A percentile compares a stretch with the other conserved stretches of the same genome.
These are phyloP conservation scores for Chrysolina oricalcia DNA, from an alignment of 2,888 invertebrate species.

Conservation along the genomic window DNA sequence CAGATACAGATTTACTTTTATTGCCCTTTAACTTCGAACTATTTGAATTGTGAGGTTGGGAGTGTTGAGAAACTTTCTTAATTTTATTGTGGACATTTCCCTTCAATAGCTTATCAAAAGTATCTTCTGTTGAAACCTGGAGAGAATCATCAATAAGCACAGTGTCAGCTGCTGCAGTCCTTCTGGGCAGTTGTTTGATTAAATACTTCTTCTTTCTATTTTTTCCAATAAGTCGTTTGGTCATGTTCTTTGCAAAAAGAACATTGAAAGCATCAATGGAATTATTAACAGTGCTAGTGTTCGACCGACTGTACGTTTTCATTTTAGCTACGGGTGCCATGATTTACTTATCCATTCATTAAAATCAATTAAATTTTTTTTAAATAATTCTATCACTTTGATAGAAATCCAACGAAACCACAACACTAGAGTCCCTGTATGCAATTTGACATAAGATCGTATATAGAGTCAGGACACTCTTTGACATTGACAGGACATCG, in stretches of 20 bases:
- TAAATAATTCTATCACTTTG: background rate
- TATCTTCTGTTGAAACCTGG: constrained; percentile 55
- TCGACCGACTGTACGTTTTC: constrained; percentile 47
- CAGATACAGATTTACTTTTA: background rate
- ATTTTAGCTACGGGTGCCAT: constrained; percentile 47
- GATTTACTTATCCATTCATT: constrained; percentile 34
- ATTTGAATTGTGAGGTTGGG: background rate
- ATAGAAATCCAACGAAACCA: background rate
- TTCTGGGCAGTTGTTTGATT: constrained; percentile 51
- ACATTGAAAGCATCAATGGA: constrained; percentile 53
- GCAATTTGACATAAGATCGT: too few species aligned
- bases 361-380: background rate
- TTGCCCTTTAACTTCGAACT: background rate
- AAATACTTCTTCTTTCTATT: constrained; percentile 41
- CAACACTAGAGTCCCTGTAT: too few species aligned
- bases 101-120: constrained; percentile 61
- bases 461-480: too few species aligned
- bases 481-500: too few species aligned
- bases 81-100: constrained; percentile 38
- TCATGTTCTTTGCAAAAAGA: constrained; percentile 54
- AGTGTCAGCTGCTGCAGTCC: constrained; percentile 39
- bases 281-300: constrained; percentile 42
- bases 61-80: background rate
- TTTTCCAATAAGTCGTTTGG: constrained; percentile 48
- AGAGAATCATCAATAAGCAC: constrained; percentile 55